These are phyloP conservation scores for Platycheirus albimanus DNA, from an alignment of 2,888 invertebrate genomes.

Conservation along the genomic window DNA sequence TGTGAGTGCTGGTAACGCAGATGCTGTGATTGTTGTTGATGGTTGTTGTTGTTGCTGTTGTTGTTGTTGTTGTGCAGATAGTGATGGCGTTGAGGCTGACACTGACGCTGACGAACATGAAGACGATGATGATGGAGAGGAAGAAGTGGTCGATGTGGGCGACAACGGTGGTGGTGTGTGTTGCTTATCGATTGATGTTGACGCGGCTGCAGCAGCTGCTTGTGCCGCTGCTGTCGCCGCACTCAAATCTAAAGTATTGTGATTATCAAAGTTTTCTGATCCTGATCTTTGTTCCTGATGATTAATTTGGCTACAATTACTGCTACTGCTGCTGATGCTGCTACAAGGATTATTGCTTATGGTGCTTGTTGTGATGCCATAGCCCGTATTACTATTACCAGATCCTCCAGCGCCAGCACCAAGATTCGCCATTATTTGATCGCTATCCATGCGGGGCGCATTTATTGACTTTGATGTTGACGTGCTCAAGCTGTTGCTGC, in stretches of 20 bases:
- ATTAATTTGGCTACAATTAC: conserved; percentile 64
- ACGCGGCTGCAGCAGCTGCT: conserved; percentile 36
- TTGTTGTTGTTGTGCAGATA: conserved; percentile 47
- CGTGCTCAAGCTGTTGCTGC: conserved; percentile 37
- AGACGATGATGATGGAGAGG: conserved; percentile 54
- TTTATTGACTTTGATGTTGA: conserved; percentile 47
- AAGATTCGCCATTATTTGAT: conserved; percentile 52
- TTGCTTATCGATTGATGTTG: conserved; percentile 41
- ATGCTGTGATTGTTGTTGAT: conserved; percentile 74
- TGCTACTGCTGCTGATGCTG: conserved; percentile 43
- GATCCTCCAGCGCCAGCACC: conserved; percentile 1
- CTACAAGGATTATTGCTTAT: conserved; percentile 33
- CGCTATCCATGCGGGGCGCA: conserved; percentile 59
- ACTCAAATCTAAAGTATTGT: conserved; percentile 64
- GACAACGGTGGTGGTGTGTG: conserved; percentile 66
- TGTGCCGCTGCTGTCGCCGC: conserved; percentile 62
- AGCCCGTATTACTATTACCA: conserved; percentile 8
- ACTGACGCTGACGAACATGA: conserved; percentile 44
- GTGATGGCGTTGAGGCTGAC: conserved; percentile 35
- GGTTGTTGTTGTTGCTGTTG: conserved; percentile 74
- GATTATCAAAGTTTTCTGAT: conserved; percentile 57
- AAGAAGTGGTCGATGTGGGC: conserved; percentile 61
- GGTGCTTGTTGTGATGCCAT: conserved; percentile 34
- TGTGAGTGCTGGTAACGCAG: conserved; percentile 52
- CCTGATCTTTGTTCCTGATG: conserved; percentile 49